Base-by-base conservation (phyloP, 2,888 invertebrate genomes). In the Synergus umbraculus region DNA sequence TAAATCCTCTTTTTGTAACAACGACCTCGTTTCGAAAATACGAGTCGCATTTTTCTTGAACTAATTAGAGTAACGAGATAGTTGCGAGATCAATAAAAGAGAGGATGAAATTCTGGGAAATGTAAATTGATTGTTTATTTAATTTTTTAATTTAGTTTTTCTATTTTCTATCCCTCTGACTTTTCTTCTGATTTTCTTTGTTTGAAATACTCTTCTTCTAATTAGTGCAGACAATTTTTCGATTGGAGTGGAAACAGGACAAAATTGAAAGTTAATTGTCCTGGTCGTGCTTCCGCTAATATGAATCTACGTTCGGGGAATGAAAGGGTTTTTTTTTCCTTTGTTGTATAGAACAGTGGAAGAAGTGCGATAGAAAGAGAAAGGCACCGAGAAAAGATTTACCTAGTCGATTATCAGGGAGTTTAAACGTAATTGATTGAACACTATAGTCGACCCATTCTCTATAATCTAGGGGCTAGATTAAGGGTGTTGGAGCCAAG, bases 371-470 rank as follows among this genome's bases (percentile, higher is more conserved):
- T 82, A 85, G 86, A 84, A 29, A 29, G 29, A 29, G 87, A 88
- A 89, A 89, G 88, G 88, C 88, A 89, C 87, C 88, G 85, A 89
- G 83, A 86, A 86, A 85, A 29, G 85, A 83, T 86, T 84, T 76
- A 77, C 83, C 83, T 86, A 81, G 78, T 81, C 76, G 79, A 82
- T 83, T 79, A 69, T 80, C 77, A 76, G 77, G 79, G 76, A 66
- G 63, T 79, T 79, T 76, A 79, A 64, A 80, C 58, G 49, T 46
- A 67, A 44, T 46, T 46, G 12, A 46, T 46, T 22, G 3, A 63
- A 63, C 37, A 1, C 58, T 37, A 37, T 49, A 43, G 15, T 46
- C 13, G 18, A 44, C 5, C 12, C 12, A 22, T 15, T 4, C 65
- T 65, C 65, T 41, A 2, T 3, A 41, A 64, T 41, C 37, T 64